Evolutionary conservation across 2,797 vertebrate species (phyloP), one percentile per base, ranked within the genome.

Genomic region (Trematomus bernacchii): DNA sequence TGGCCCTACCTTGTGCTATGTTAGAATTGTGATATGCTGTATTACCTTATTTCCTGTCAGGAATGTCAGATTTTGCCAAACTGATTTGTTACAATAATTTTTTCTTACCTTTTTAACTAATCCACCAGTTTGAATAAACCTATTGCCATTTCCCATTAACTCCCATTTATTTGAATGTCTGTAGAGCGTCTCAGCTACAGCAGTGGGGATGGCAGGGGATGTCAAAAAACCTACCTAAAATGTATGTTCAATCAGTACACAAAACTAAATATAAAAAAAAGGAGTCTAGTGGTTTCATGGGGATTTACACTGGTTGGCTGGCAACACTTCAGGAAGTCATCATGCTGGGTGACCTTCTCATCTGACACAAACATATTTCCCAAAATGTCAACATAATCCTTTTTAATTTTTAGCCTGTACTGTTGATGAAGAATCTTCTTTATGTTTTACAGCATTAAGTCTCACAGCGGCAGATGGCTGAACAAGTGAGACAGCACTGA

Each of bases 401-500:
- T 27, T 44, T 30, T 5, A 10, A 12, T 43, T 53, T n/a, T 10
- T 1, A 53, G 3, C 16, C 10, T 54, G 16, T 30, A 3, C 18
- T 23, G 54, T 12, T 40, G 23, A 52, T 42, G 27, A 1, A 59
- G 27, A 52, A 48, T 61, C 23, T 40, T 64, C 8, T 15, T 40
- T 50, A 30, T 69, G 55, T 21, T 76, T 62, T 57, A 64, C 23
- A 48, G 54, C 63, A 33, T 4, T 30, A 54, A 15, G 19, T 65
- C 59, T 66, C 64, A 63, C 48, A 53, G 54, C 3, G 27, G 68
- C 77, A 84, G 75, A 85, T 76, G 78, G 66, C 69, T 68, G 21
- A 66, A 75, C 52, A 53, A 73, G 57, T 71, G 69, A 80, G 69
- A 79, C 61, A 71, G 54, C 61, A 44, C 59, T 57, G 67, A 69